phyloP scores from a whole-genome alignment of 2,113 vertebrate species.

The Chaetodon auriga region DNA sequence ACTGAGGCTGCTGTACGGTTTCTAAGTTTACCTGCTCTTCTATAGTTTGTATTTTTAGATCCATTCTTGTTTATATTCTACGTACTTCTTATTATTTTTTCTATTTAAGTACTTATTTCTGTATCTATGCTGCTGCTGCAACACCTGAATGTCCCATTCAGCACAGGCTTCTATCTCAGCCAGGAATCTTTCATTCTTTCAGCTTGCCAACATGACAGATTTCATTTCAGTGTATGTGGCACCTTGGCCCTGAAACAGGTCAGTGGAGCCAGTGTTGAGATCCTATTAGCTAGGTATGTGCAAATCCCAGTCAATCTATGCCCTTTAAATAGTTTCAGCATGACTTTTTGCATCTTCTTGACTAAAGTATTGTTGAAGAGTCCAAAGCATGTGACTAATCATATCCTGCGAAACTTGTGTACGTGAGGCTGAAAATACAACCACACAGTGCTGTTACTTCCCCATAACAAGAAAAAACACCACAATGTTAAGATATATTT shows the following conservation, averaged over 20 bases:
- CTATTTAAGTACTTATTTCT: too few relatives aligned
- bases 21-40: not conserved
- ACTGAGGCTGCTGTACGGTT: not conserved
- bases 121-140: too few relatives aligned
- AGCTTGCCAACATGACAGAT: not conserved
- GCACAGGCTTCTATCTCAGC: not conserved
- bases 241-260: not conserved
- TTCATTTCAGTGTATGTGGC: not conserved
- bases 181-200: not conserved
- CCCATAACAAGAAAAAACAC: not conserved
- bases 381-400: not conserved
- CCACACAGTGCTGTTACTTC: too few relatives aligned
- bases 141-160: not conserved
- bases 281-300: not conserved
- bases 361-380: not conserved
- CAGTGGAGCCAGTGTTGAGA: not conserved
- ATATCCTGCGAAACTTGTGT: not conserved
- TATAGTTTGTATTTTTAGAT: too few relatives aligned
- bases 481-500: not conserved
- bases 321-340: not conserved
- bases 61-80: too few relatives aligned
- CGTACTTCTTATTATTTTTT: too few relatives aligned
- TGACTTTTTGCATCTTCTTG: not conserved
- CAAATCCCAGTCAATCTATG: not conserved
- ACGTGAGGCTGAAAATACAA: not conserved